phyloP scores from a whole-genome alignment of 2,888 invertebrate species.

The Bimastos eiseni region DNA sequence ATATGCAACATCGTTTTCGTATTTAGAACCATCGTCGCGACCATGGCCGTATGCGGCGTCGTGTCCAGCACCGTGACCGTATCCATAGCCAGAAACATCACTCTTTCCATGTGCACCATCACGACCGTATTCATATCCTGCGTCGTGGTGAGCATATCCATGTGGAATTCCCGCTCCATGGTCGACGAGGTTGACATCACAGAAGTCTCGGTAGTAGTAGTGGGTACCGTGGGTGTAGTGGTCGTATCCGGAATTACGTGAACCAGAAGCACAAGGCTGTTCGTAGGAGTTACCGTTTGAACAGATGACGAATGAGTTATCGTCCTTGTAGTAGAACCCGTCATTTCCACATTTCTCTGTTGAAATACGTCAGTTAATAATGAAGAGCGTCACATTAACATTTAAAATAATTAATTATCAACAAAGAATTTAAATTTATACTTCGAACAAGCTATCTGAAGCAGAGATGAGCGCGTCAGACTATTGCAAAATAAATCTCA shows the following conservation, averaged over 20 bases:
- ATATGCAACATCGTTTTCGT: constrained; percentile 16
- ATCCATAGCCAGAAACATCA: not conserved
- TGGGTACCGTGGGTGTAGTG: constrained; percentile 33
- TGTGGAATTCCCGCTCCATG: constrained; percentile 33
- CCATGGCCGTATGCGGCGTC: not conserved
- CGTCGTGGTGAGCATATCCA: constrained; percentile 19
- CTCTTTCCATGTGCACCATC: not conserved
- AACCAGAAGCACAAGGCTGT: constrained; percentile 39
- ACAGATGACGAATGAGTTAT: constrained; percentile 34
- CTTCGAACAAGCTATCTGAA: too few species aligned
- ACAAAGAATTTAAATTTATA: too few species aligned
- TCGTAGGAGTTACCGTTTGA: constrained; percentile 37
- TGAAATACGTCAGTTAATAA: not conserved
- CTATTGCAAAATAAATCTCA: too few species aligned
- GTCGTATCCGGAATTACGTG: constrained; percentile 35
- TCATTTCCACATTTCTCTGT: constrained; percentile 31
- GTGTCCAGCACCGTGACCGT: not conserved
- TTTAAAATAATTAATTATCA: too few species aligned
- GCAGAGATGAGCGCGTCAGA: too few species aligned
- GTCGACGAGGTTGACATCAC: constrained; percentile 40
- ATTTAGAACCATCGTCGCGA: not conserved
- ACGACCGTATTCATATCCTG: constrained; percentile 20
- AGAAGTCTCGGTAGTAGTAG: constrained; percentile 40
- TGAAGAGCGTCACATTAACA: too few species aligned
- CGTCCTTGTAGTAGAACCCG: constrained; percentile 36